Percentiles rank a stretch among this genome's conserved stretches.
Evolutionary conservation across 2,888 invertebrate genomes (phyloP).

Genomic region (Linnaemya tessellans): DNA sequence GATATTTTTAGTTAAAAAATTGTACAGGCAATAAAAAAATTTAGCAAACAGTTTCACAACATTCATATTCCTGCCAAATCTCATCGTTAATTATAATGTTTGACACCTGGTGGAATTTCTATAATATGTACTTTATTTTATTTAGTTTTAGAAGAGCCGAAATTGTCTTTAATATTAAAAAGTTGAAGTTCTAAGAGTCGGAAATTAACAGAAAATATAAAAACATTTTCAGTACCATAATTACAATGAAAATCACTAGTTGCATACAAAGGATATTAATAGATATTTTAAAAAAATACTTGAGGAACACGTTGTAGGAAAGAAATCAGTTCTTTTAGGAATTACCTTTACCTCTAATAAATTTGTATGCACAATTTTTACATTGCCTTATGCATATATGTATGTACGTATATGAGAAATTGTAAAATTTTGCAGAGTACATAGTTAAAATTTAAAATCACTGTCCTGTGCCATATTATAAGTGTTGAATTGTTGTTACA

Average conservation of each 20-base stretch:
- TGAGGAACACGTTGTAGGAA: not conserved
- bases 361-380: not conserved
- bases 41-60: not conserved
- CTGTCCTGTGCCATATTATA: not conserved
- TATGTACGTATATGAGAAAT: too few relatives aligned
- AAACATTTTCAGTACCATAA: not conserved
- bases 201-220: not conserved
- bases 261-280: not conserved
- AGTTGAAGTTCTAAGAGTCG: not conserved
- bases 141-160: not conserved
- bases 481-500: not conserved
- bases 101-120: not conserved
- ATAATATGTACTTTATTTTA: not conserved
- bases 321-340: not conserved
- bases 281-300: too few relatives aligned
- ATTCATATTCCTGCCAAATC: not conserved
- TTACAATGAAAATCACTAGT: not conserved
- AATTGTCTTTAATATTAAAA: too few relatives aligned
- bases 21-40: not conserved
- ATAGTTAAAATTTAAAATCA: not conserved
- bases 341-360: not conserved
- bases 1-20: slow-evolving; percentile 17
- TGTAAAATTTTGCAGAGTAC: not conserved
- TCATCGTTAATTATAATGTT: not conserved
- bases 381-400: too few relatives aligned